Evolutionary conservation across 2,113 vertebrate genomes (phyloP).

Genomic region (Scomber scombrus): DNA sequence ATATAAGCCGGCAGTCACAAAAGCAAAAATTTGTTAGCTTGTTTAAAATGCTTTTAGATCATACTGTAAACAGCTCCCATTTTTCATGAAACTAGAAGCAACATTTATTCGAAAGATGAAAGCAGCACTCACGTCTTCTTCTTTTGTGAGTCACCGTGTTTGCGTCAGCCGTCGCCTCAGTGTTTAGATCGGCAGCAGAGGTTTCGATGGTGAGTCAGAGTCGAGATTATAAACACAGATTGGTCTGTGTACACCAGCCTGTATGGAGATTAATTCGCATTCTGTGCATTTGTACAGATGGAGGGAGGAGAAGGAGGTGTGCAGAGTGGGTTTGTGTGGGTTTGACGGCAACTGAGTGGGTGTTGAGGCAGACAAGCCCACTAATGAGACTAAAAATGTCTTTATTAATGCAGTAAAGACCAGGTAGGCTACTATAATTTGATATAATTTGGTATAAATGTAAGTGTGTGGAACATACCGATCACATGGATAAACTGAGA

Average conservation of each 20-base stretch:
- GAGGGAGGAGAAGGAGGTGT: neutral
- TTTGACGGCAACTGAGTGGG: neutral
- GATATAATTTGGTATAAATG: no score
- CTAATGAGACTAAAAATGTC: no score
- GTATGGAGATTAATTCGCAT: conserved; percentile 38
- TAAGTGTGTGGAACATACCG: no score
- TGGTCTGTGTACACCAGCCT: conserved; percentile 21
- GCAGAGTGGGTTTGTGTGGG: neutral
- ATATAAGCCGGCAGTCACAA: conserved; percentile 14
- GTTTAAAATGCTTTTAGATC: conserved; percentile 11
- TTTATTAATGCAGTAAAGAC: no score
- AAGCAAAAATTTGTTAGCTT: conserved; percentile 4
- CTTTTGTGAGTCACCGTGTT: conserved; percentile 25
- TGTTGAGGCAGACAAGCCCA: no score
- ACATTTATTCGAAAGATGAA: conserved; percentile 33
- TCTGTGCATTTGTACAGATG: neutral
- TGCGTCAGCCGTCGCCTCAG: conserved; percentile 8
- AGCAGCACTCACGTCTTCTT: conserved; percentile 9
- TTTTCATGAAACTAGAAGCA: conserved; percentile 26
- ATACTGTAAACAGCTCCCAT: neutral
- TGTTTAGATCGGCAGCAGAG: conserved; percentile 51
- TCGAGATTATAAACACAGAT: conserved; percentile 53
- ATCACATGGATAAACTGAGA: no score
- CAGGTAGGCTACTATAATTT: no score
- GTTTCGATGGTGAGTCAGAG: conserved; percentile 43